Evolutionary conservation across 1,140 invertebrate genomes (phyloP).

Genomic region (Wasmannia auropunctata): DNA sequence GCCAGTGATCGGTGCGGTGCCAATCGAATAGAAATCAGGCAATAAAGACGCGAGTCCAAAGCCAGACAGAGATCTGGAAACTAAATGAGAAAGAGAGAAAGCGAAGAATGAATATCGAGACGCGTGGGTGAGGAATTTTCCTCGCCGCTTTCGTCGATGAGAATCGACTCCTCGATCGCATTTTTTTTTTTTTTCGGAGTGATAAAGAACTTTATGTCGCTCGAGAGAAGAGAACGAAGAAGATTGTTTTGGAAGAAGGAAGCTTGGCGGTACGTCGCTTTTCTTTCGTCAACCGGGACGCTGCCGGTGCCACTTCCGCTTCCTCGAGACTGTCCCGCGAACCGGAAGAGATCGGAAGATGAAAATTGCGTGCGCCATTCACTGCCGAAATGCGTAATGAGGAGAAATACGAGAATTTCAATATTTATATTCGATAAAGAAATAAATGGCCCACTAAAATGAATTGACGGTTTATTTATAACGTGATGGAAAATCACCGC

Average conservation of each 20-base stretch:
- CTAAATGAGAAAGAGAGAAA: background rate
- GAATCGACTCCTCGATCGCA: constrained; percentile 33
- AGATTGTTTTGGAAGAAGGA: constrained; percentile 64
- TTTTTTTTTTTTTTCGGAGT: constrained; percentile 21
- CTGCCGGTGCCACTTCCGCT: constrained; percentile 77
- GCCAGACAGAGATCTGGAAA: background rate
- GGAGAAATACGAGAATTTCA: background rate
- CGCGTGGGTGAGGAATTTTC: background rate
- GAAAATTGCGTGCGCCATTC: background rate
- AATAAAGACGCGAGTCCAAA: constrained; percentile 8
- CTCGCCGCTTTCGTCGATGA: background rate
- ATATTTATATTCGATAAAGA: background rate
- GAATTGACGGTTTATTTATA: background rate
- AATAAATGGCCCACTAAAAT: background rate
- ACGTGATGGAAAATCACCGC: background rate
- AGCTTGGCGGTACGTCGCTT: constrained; percentile 83
- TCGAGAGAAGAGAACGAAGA: constrained; percentile 1
- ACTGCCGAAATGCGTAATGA: background rate
- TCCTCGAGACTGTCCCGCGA: constrained; percentile 74
- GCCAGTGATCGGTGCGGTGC: constrained; percentile 46
- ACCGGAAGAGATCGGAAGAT: background rate
- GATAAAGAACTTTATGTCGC: background rate
- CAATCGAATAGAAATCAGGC: constrained; percentile 23
- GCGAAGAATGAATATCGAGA: constrained; percentile 14
- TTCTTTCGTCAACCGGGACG: constrained; percentile 85